phyloP scores from a whole-genome alignment of 2,113 vertebrate species.

The Oryzias javanicus region DNA sequence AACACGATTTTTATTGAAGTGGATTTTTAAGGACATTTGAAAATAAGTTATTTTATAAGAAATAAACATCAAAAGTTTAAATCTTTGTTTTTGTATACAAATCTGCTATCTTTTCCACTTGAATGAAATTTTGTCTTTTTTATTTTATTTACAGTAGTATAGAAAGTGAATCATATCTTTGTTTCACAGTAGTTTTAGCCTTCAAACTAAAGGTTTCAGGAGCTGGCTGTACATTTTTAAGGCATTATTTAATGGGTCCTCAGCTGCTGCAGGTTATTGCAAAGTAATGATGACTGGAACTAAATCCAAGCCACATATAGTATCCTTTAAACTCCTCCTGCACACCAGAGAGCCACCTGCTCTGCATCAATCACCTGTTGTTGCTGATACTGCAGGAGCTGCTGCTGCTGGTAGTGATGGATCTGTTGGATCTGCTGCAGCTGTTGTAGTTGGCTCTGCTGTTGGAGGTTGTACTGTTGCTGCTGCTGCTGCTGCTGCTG shows the following conservation, averaged over 20 bases:
- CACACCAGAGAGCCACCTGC: conserved; percentile 21
- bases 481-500: conserved; percentile 65
- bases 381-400: conserved; percentile 81
- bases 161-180: too few relatives aligned
- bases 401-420: conserved; percentile 82
- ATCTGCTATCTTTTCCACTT: too few relatives aligned
- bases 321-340: neutral
- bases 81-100: too few relatives aligned
- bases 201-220: too few relatives aligned
- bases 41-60: too few relatives aligned
- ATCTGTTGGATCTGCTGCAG: conserved; percentile 81
- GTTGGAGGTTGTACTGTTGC: conserved; percentile 75
- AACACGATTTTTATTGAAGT: too few relatives aligned
- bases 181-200: too few relatives aligned
- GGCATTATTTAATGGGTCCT: neutral
- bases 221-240: neutral
- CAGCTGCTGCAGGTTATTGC: neutral
- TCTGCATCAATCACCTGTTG: conserved; percentile 68
- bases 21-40: too few relatives aligned
- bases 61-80: too few relatives aligned
- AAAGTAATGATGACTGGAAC: conserved; percentile 6
- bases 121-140: too few relatives aligned
- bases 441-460: conserved; percentile 78
- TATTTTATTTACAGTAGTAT: too few relatives aligned
- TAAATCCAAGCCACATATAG: conserved; percentile 8